Evolutionary conservation across 2,113 vertebrate species (phyloP), one percentile per base, ranked within the genome.

Genomic region (Sinocyclocheilus grahami): DNA sequence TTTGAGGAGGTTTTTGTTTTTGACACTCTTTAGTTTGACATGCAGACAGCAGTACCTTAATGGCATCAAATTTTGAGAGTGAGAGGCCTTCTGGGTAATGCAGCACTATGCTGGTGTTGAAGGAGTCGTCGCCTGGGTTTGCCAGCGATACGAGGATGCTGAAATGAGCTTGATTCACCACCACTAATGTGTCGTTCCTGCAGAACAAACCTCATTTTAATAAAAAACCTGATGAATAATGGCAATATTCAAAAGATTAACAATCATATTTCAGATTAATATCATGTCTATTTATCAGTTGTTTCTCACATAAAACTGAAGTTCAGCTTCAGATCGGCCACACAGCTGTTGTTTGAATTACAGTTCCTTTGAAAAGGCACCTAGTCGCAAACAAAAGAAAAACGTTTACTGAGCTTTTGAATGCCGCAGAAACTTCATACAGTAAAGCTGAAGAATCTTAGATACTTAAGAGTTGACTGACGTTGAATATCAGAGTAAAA

Each of bases 301-400:
- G 18, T 77, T 77, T 71, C 93, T 88, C 86, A 88, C 95, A 0
- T 39, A 33, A 93, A 86, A 0, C 75, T 77, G 78, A 95, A 94
- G 27, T 90, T 79, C 82, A 96, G 87, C 60, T 58, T 12, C n/a
- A 96, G 92, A 60, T 96, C 85, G 0, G 96, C 93, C 6, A 95
- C 88, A 46, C 96, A 97, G 5, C 78, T 79, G 77, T 92, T 92
- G 27, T 95, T 94, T 5, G 91, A 90, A 4, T 87, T 88, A 1
- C 96, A 97, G 46, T 91, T 93, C 83, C 91, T 96, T 89, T 95
- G 88, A 88, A 94, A 96, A 37, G 94, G 91, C 86, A 96, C 89
- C 96, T 97, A 71, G 42, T 78, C n/a, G 37, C 86, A 86, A 1
- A 69, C 42, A 72, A 27, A 86, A 20, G 4, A 55, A 13, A 33